Evolutionary conservation across 1,140 invertebrate genomes (phyloP).

Genomic region (Charaxes varanes): DNA sequence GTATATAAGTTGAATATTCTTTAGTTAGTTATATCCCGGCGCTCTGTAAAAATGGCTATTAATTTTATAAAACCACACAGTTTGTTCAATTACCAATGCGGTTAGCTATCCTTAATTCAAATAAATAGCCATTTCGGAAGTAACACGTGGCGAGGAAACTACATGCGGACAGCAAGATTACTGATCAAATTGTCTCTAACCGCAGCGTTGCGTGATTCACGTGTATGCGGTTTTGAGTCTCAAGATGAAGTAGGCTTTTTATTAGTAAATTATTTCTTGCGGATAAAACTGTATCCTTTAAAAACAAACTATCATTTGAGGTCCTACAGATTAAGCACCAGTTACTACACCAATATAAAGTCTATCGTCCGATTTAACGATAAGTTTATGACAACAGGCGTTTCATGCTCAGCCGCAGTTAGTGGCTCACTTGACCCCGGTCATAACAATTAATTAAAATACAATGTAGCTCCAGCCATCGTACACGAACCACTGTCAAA

Average conservation of each 20-base stretch:
- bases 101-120: not conserved
- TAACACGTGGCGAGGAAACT: slow-evolving; percentile 15
- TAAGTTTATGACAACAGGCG: slow-evolving; percentile 38
- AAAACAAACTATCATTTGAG: no score
- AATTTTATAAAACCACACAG: not conserved
- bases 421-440: slow-evolving; percentile 41
- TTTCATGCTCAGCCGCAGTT: slow-evolving; percentile 49
- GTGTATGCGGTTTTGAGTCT: slow-evolving; percentile 11
- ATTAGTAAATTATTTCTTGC: no score
- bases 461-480: slow-evolving; percentile 37
- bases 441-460: slow-evolving; percentile 65
- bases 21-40: no score
- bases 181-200: slow-evolving; percentile 22
- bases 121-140: slow-evolving; percentile 10
- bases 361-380: slow-evolving; percentile 22
- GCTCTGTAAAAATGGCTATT: no score
- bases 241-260: no score
- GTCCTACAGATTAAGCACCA: no score
- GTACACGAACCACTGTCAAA: slow-evolving; percentile 36
- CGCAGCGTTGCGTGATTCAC: slow-evolving; percentile 24
- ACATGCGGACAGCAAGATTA: slow-evolving; percentile 27
- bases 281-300: no score
- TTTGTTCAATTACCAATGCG: not conserved
- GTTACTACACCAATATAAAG: slow-evolving; percentile 9
- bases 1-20: no score